A percentile compares a stretch with the other conserved stretches of the same genome.
These are phyloP conservation scores for Papilio dardanus DNA, from an alignment of 1,140 invertebrate species.

Conservation along the genomic window DNA sequence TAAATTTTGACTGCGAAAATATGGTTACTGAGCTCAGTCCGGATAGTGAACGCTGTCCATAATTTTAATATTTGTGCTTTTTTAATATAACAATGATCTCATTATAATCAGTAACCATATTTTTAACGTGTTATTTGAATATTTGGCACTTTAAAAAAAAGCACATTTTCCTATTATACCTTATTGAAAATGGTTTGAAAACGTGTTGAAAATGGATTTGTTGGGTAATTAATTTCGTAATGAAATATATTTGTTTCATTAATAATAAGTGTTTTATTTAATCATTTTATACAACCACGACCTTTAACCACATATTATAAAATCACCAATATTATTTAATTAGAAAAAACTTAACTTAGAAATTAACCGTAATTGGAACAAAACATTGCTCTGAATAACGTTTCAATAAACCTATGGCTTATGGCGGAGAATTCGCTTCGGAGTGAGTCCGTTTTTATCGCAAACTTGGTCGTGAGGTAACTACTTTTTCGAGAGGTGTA, in stretches of 20 bases:
- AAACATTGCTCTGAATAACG: no score
- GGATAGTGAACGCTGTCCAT: constrained; percentile 48
- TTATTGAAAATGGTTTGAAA: constrained; percentile 78
- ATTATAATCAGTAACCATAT: constrained; percentile 66
- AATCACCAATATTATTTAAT: no score
- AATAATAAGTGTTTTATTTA: constrained; percentile 71
- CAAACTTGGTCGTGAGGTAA: no score
- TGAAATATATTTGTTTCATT: constrained; percentile 84
- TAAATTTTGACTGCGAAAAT: constrained; percentile 72
- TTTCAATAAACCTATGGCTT: no score
- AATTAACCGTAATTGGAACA: no score
- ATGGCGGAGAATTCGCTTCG: no score
- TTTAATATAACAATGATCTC: constrained; percentile 74
- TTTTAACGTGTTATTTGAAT: constrained; percentile 74
- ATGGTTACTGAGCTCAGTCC: constrained; percentile 60
- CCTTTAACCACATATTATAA: no score
- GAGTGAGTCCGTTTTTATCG: no score
- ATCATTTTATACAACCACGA: neutral
- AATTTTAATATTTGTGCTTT: constrained; percentile 66
- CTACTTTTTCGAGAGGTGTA: no score
- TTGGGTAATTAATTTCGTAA: constrained; percentile 83
- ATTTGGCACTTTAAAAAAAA: constrained; percentile 81
- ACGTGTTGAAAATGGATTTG: constrained; percentile 83
- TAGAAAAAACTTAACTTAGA: no score
- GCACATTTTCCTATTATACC: constrained; percentile 79